Conservation (phyloP, 2,888 invertebrate genomes). For the Brachyptera putata region DNA sequence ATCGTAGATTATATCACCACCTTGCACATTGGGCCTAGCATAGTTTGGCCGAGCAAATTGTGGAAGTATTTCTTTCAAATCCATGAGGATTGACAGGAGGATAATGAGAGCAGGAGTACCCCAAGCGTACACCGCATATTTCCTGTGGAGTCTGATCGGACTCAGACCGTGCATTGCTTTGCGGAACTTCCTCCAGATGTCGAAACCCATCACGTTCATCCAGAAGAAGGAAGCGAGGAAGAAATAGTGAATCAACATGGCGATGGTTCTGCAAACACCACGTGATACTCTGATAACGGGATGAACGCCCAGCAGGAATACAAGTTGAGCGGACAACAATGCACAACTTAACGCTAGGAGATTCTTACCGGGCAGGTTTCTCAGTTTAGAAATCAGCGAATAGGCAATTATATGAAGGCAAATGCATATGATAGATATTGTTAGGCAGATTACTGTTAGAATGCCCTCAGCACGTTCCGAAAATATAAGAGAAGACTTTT, state of each 20-base stretch:
- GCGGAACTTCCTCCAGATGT: constrained; percentile 45
- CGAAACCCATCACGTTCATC: constrained; percentile 48
- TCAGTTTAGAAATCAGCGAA: constrained; percentile 38
- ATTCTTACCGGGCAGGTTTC: constrained; percentile 45
- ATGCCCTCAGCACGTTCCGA: constrained; percentile 35
- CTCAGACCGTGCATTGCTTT: constrained; percentile 13
- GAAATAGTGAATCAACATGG: constrained; percentile 43
- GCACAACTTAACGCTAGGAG: constrained; percentile 42
- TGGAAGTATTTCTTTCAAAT: constrained; percentile 31
- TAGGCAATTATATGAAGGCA: constrained; percentile 42
- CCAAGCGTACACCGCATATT: constrained; percentile 44
- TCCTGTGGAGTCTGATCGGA: constrained; percentile 31
- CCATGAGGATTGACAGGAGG: constrained; percentile 35
- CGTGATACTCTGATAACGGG: constrained; percentile 9
- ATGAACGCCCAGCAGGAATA: constrained; percentile 25
- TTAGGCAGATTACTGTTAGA: constrained; percentile 40
- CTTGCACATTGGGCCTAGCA: background rate
- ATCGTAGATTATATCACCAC: no score
- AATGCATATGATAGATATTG: constrained; percentile 42
- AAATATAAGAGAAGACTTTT: constrained; percentile 30
- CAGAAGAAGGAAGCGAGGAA: constrained; percentile 46
- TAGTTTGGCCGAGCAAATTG: constrained; percentile 15
- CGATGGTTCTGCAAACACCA: constrained; percentile 34
- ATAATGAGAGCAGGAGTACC: constrained; percentile 40
- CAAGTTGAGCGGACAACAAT: constrained; percentile 43